Conservation (phyloP, 2,797 vertebrate species). For the Brotogeris chrysoptera region DNA sequence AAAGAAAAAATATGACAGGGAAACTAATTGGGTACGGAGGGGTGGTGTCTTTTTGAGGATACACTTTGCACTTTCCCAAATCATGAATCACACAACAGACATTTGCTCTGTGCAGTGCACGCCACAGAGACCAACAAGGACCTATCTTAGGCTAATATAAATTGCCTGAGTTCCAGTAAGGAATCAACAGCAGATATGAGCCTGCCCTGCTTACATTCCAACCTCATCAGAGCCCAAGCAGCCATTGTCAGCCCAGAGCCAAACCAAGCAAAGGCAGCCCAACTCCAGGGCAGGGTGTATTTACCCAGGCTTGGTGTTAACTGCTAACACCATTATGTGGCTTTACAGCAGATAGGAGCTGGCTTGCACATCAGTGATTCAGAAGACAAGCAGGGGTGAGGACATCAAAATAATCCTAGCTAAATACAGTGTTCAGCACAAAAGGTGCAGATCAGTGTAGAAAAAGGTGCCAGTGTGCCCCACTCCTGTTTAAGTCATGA, state of each 20-base stretch:
- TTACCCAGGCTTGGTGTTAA: slow-evolving; percentile 14
- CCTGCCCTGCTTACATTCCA: not conserved
- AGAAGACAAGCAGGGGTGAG: slow-evolving; percentile 33
- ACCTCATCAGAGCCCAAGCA: not conserved
- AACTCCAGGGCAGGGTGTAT: not conserved
- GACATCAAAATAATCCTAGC: not conserved
- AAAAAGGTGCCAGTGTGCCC: not conserved
- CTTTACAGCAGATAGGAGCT: not conserved
- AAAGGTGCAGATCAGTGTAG: slow-evolving; percentile 13
- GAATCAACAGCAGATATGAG: slow-evolving; percentile 3
- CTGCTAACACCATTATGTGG: not conserved
- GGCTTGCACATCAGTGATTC: slow-evolving; percentile 10
- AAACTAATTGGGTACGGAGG: not conserved
- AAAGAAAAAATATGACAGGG: not conserved
- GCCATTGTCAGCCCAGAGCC: not conserved
- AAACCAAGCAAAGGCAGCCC: not conserved
- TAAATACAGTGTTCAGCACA: slow-evolving; percentile 18
- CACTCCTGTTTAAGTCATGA: not conserved
- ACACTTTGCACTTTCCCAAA: not conserved
- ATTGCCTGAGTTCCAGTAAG: slow-evolving; percentile 7
- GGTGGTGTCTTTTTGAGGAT: not conserved
- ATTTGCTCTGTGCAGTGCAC: not conserved
- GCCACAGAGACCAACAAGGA: not conserved
- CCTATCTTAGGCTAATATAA: slow-evolving; percentile 10
- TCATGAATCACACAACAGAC: slow-evolving; percentile 9